These are phyloP conservation scores for Hippopotamyrus pictus DNA, from an alignment of 2,797 vertebrate species.

Conservation along the genomic window DNA sequence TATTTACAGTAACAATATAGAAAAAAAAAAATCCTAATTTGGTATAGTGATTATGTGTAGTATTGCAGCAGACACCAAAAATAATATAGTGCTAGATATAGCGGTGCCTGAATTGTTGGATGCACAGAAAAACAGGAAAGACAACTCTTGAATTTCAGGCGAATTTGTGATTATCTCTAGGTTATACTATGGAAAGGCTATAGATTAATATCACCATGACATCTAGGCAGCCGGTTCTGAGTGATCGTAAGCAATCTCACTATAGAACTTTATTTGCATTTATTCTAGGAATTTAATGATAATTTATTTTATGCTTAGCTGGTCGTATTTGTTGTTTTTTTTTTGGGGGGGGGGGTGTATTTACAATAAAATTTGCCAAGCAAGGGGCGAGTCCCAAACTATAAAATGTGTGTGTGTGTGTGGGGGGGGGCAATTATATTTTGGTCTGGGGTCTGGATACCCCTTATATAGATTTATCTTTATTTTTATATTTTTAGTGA, in stretches of 20 bases:
- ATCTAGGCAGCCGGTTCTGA: neutral
- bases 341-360: neutral
- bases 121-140: neutral
- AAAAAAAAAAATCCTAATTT: neutral
- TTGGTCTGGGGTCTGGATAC: neutral
- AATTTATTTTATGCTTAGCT: neutral
- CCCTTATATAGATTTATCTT: neutral
- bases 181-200: neutral
- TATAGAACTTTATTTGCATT: neutral
- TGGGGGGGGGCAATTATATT: neutral
- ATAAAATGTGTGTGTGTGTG: neutral
- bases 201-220: conserved; percentile 5
- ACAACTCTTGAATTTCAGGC: neutral
- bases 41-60: neutral
- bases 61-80: neutral
- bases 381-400: neutral
- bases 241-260: neutral
- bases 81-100: neutral
- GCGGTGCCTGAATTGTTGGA: neutral
- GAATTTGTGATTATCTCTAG: neutral
- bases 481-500: neutral
- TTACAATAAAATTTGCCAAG: neutral
- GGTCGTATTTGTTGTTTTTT: neutral
- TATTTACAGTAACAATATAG: neutral
- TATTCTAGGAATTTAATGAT: neutral